Evolutionary conservation across 2,888 invertebrate genomes (phyloP).

Genomic region (Xanthorhoe designata): DNA sequence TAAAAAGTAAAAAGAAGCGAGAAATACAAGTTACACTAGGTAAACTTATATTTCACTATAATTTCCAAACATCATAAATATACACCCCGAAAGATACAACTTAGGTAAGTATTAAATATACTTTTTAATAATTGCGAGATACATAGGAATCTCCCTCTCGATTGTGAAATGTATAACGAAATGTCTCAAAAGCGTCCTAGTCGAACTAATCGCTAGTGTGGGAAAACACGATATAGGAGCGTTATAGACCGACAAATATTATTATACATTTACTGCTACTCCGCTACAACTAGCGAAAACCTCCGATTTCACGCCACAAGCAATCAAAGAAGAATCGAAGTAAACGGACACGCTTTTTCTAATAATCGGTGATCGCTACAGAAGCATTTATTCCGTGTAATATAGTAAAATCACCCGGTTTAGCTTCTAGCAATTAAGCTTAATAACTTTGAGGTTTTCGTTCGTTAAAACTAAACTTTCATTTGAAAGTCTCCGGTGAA

Average conservation of each 20-base stretch:
- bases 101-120: too few species aligned
- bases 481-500: slow-evolving; percentile 28
- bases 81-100: too few species aligned
- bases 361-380: slow-evolving; percentile 71
- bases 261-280: slow-evolving; percentile 45
- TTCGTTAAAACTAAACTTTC: slow-evolving; percentile 39
- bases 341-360: slow-evolving; percentile 71
- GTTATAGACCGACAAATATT: slow-evolving; percentile 44
- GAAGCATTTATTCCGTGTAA: slow-evolving; percentile 64
- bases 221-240: slow-evolving; percentile 45
- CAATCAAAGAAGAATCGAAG: slow-evolving; percentile 43
- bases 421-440: slow-evolving; percentile 42
- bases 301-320: slow-evolving; percentile 39
- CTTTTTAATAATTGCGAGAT: too few species aligned
- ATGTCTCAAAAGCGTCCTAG: slow-evolving; percentile 10
- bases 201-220: slow-evolving; percentile 46
- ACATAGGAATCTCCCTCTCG: background rate
- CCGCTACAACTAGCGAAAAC: slow-evolving; percentile 41
- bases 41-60: too few species aligned
- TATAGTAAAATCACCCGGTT: slow-evolving; percentile 33
- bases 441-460: slow-evolving; percentile 37
- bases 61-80: too few species aligned
- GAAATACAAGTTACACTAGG: too few species aligned
- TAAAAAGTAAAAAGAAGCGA: too few species aligned
- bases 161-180: slow-evolving; percentile 18